phyloP scores from a whole-genome alignment of 2,888 invertebrate species.

The Hipparchia semele region DNA sequence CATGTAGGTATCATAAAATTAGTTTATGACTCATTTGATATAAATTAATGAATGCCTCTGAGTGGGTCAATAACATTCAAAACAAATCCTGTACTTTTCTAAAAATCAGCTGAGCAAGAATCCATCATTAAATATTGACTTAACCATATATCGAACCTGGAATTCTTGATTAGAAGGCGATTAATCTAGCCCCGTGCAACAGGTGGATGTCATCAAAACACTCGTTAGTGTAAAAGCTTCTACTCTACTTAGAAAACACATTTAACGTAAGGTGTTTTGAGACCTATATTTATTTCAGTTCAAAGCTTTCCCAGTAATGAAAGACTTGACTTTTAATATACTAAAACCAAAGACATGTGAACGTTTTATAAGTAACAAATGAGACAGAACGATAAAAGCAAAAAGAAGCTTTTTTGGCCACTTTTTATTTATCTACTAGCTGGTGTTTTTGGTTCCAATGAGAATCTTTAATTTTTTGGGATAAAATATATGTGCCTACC shows the following conservation, averaged over 20 bases:
- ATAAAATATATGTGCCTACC: no score
- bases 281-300: constrained; percentile 38
- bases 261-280: constrained; percentile 35
- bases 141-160: no score
- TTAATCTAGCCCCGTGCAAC: not conserved
- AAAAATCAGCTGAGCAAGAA: no score
- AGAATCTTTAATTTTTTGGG: no score
- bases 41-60: no score
- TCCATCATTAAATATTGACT: no score
- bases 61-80: no score
- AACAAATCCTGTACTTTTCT: no score
- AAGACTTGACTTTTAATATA: constrained; percentile 45
- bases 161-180: not conserved
- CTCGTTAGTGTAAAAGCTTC: constrained; percentile 41
- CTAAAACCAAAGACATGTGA: constrained; percentile 24
- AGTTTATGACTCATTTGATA: no score
- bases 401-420: not conserved
- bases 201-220: not conserved
- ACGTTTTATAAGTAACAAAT: not conserved
- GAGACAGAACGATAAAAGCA: not conserved
- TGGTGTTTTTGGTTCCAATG: no score
- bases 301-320: constrained; percentile 39
- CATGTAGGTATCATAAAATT: no score
- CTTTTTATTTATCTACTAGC: no score
- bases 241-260: constrained; percentile 37